Evolutionary conservation across 2,888 invertebrate species (phyloP).

Genomic region (Andrena flavipes): DNA sequence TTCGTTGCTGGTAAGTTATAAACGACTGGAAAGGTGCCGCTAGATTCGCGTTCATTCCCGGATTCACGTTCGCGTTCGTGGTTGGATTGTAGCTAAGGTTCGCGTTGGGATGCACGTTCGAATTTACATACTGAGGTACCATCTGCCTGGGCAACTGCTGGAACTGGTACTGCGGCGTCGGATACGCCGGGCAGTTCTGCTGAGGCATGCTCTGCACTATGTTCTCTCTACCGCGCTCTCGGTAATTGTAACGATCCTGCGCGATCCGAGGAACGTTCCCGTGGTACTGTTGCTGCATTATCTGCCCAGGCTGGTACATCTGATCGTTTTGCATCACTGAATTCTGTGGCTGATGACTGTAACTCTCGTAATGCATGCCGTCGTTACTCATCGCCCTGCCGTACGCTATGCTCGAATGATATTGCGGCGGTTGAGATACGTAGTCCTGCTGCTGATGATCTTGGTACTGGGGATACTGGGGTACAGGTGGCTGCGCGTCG

Average conservation of each 20-base stretch:
- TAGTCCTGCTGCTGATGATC: constrained; percentile 70
- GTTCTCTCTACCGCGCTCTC: constrained; percentile 69
- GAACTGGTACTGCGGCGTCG: constrained; percentile 75
- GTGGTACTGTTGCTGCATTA: constrained; percentile 68
- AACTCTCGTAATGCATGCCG: constrained; percentile 68
- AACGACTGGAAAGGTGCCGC: constrained; percentile 66
- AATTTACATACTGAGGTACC: constrained; percentile 76
- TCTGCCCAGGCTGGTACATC: constrained; percentile 69
- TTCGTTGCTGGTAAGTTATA: constrained; percentile 65
- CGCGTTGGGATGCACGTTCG: constrained; percentile 73
- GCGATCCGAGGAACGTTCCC: constrained; percentile 67
- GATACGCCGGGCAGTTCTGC: constrained; percentile 76
- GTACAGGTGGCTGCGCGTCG: constrained; percentile 78
- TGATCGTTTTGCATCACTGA: constrained; percentile 70
- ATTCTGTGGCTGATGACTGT: constrained; percentile 68
- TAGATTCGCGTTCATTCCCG: constrained; percentile 67
- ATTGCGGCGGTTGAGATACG: constrained; percentile 74
- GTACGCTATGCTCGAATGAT: constrained; percentile 72
- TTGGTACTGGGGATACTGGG: constrained; percentile 76
- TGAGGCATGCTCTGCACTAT: constrained; percentile 71
- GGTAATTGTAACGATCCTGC: constrained; percentile 70
- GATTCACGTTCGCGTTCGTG: constrained; percentile 53
- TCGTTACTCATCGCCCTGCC: constrained; percentile 65
- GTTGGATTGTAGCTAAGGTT: constrained; percentile 54
- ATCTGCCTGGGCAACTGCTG: constrained; percentile 76